Conservation (phyloP, 1,140 invertebrate species). For the Gonioctena quinquepunctata region DNA sequence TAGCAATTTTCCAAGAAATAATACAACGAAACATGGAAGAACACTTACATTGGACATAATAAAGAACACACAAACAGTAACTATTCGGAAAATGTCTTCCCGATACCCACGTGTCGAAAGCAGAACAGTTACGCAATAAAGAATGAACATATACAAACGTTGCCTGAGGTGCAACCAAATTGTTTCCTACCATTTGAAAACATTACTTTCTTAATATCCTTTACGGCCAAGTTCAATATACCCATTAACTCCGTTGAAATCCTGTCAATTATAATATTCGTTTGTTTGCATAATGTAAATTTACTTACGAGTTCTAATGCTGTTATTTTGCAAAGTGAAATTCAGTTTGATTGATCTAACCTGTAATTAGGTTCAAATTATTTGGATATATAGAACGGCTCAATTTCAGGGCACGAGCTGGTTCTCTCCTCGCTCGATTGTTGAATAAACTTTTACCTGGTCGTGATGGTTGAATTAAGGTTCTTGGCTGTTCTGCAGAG, state of each 20-base stretch:
- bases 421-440: not conserved
- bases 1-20: too few species aligned
- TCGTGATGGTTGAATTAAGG: not conserved
- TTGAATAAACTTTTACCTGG: not conserved
- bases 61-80: too few species aligned
- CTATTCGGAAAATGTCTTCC: not conserved
- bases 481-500: not conserved
- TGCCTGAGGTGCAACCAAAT: not conserved
- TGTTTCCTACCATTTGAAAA: not conserved
- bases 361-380: not conserved
- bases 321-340: not conserved
- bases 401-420: not conserved
- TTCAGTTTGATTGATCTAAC: conserved; percentile 8
- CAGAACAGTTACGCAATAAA: conserved; percentile 6
- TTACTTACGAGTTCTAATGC: not conserved
- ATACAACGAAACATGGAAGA: too few species aligned
- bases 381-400: not conserved
- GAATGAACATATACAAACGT: not conserved
- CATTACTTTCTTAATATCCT: conserved; percentile 7
- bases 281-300: not conserved
- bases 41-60: too few species aligned
- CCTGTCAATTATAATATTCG: not conserved
- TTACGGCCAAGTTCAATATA: conserved; percentile 13
- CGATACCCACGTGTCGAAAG: not conserved
- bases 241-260: conserved; percentile 8